phyloP scores from a whole-genome alignment of 2,888 invertebrate species.

The Eupithecia tripunctaria region DNA sequence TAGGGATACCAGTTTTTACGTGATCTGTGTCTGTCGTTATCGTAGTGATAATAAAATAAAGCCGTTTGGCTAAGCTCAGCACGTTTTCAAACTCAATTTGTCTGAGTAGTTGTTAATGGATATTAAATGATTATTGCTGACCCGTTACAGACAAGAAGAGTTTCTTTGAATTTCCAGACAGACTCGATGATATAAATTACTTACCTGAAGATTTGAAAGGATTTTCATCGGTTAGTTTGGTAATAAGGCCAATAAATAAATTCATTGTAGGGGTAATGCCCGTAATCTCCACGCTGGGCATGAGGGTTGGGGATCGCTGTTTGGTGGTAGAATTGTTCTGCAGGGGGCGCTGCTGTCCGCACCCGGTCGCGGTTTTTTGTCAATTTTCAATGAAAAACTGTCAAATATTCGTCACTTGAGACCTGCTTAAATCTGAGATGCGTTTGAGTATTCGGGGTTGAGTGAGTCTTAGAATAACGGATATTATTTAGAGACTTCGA shows the following conservation, averaged over 20 bases:
- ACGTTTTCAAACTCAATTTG: conserved; percentile 32
- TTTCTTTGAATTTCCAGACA: conserved; percentile 5
- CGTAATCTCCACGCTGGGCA: too few relatives aligned
- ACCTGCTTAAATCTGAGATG: too few relatives aligned
- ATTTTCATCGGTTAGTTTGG: not conserved
- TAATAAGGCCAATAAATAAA: not conserved
- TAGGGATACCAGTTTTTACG: conserved; percentile 11
- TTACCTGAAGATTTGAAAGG: not conserved
- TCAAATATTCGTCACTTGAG: too few relatives aligned
- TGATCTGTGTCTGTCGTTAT: conserved; percentile 8
- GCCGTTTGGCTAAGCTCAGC: conserved; percentile 28
- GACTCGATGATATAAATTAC: not conserved
- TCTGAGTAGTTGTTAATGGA: conserved; percentile 41
- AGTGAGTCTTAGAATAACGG: too few relatives aligned
- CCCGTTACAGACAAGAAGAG: conserved; percentile 25
- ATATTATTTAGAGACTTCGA: too few relatives aligned
- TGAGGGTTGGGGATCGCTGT: too few relatives aligned
- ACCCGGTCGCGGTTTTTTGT: too few relatives aligned
- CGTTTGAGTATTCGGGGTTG: too few relatives aligned
- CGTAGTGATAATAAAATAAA: conserved; percentile 26
- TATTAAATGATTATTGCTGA: conserved; percentile 38
- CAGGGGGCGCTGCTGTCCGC: too few relatives aligned
- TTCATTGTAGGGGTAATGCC: too few relatives aligned
- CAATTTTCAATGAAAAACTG: too few relatives aligned
- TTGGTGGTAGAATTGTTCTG: too few relatives aligned